Conservation (phyloP, 2,113 vertebrate genomes). For the Centropus bengalensis region DNA sequence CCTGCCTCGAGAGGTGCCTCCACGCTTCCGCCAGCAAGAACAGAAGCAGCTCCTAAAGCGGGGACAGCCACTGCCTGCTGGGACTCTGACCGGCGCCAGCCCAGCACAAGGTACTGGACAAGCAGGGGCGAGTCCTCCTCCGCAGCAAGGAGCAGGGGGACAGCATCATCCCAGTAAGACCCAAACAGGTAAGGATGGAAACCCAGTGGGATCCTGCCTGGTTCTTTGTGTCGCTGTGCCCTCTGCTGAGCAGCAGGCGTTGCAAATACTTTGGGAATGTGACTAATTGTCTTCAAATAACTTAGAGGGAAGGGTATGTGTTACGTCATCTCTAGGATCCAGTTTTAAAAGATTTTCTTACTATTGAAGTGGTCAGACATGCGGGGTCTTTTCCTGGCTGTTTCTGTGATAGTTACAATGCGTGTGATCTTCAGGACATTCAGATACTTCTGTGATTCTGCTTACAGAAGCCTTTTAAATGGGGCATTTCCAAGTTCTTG, state of each 20-base stretch:
- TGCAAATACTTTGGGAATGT: background rate
- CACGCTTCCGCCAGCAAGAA: conserved; percentile 97
- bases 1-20: conserved; percentile 95
- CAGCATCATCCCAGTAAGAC: conserved; percentile 82
- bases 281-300: background rate
- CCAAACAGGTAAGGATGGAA: conserved; percentile 80
- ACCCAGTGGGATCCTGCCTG: fast-evolving
- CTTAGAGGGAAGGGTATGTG: background rate
- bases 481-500: background rate
- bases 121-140: conserved; percentile 77
- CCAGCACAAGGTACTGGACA: conserved; percentile 75
- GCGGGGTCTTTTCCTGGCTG: background rate
- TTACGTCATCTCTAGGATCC: fast-evolving
- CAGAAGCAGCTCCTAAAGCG: conserved; percentile 98
- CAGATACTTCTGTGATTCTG: background rate
- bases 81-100: conserved; percentile 78
- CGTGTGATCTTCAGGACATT: background rate
- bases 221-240: background rate
- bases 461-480: background rate
- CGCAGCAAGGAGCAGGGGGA: conserved; percentile 71
- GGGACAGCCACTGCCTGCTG: conserved; percentile 91
- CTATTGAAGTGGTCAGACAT: fast-evolving
- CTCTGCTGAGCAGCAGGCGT: fast-evolving
- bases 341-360: background rate
- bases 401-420: background rate